Conservation (phyloP, 2,888 invertebrate genomes). For the Nomada ruficornis region DNA sequence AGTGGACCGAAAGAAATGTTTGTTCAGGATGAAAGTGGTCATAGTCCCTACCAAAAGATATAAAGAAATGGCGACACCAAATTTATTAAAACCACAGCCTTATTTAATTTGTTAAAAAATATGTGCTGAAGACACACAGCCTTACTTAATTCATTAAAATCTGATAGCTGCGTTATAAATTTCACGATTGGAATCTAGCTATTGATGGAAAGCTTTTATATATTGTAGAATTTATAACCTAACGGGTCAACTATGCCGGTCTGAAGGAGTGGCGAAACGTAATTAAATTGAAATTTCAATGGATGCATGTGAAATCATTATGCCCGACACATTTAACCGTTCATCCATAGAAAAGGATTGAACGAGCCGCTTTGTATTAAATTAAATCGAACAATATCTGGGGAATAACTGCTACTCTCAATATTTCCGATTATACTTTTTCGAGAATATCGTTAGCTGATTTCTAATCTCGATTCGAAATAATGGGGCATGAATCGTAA, state of each 20-base stretch:
- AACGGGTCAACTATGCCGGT: background rate
- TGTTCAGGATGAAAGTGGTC: no score
- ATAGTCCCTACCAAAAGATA: no score
- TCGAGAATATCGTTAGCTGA: background rate
- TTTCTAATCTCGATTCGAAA: background rate
- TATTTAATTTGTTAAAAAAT: no score
- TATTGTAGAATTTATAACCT: background rate
- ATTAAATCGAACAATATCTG: background rate
- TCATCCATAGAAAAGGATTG: background rate
- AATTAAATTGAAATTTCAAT: background rate
- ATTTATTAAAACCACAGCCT: no score
- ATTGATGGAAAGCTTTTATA: background rate
- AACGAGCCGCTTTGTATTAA: background rate
- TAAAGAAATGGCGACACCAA: no score
- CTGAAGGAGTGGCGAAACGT: background rate
- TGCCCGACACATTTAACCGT: background rate
- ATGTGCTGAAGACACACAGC: no score
- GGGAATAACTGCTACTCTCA: background rate
- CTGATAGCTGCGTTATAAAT: no score
- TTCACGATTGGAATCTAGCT: no score
- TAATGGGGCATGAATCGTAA: background rate
- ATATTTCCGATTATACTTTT: background rate
- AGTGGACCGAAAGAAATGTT: no score
- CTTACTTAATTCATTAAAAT: no score
- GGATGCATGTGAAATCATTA: background rate